Evolutionary conservation across 2,113 vertebrate genomes (phyloP), one percentile per base, ranked within the genome.

Genomic region (Megaleporinus macrocephalus): DNA sequence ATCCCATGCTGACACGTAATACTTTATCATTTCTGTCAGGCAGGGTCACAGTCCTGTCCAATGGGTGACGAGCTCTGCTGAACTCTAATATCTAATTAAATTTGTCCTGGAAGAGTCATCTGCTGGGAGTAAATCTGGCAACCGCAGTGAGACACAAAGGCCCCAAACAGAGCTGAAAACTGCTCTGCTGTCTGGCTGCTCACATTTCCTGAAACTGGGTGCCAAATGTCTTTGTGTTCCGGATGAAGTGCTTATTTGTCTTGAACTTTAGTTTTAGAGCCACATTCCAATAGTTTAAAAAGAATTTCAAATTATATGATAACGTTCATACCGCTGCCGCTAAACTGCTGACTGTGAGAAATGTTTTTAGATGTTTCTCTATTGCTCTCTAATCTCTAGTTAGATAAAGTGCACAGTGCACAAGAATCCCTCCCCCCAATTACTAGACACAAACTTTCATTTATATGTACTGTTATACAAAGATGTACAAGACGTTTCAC

Each of bases 31-130:
- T 63, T 81, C 51, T 73, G 15, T 73, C 27, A 27, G 68, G 16
- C 53, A 79, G 53, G 33, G 36, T 73, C 61, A 53, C 44, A 59
- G 57, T 59, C 53, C 69, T 33, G 63, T 33, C 57, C 61, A 59
- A 26, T 49, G 75, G 27, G 69, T 72, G 74, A 72, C 41, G 26
- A 53, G 30, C 22, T 55, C 51, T n/a, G 69, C 18, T 57, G 33
- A 59, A 62, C 63, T 75, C 63, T 10, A 30, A 53, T 66, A 73
- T 7, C 68, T 61, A 77, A 73, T 84, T 72, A 77, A 63, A 76
- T 84, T 79, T 30, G 72, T 59, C 55, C 55, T 44, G 11, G 33
- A 36, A 47, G 63, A 76, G 63, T 41, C 36, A 70, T 75, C 36
- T 76, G 36, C 33, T 27, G 14, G 15, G 29, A 75, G 44, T 65